Percentiles rank a stretch among this genome's conserved stretches.
Evolutionary conservation across 1,140 invertebrate species (phyloP).

Genomic region (Pararge aegeria): DNA sequence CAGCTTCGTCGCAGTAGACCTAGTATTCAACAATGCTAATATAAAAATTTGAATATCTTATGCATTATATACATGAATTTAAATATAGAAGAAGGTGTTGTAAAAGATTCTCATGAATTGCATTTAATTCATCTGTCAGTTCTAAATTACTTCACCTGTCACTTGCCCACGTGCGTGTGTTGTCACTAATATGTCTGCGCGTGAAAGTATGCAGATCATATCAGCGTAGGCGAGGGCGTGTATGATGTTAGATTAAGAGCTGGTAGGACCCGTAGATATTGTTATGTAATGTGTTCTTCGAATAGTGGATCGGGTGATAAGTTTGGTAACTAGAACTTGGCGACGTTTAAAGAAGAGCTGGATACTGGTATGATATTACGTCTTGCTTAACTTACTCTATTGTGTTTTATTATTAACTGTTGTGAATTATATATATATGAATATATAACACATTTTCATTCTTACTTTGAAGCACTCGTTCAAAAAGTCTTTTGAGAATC

Average conservation of each 20-base stretch:
- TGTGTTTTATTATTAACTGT: too few relatives aligned
- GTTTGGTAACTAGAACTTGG: neutral
- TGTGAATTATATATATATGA: too few relatives aligned
- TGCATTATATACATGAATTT: too few relatives aligned
- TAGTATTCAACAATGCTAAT: too few relatives aligned
- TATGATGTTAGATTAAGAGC: neutral
- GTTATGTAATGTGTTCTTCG: slow-evolving; percentile 1
- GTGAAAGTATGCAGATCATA: slow-evolving; percentile 8
- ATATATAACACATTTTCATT: too few relatives aligned
- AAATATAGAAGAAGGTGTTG: neutral
- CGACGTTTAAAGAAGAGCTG: neutral
- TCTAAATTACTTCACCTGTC: neutral
- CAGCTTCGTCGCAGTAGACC: too few relatives aligned
- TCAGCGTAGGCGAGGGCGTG: neutral
- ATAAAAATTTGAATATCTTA: neutral
- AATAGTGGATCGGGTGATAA: neutral
- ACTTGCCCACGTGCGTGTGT: neutral
- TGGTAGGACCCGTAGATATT: neutral
- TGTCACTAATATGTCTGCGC: slow-evolving; percentile 1
- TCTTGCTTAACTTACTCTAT: too few relatives aligned
- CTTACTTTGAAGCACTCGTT: too few relatives aligned
- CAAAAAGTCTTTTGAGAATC: too few relatives aligned
- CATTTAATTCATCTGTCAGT: neutral
- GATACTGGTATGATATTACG: neutral
- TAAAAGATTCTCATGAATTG: neutral